Conservation (phyloP, 2,888 invertebrate genomes). For the Harpalus rufipes region DNA sequence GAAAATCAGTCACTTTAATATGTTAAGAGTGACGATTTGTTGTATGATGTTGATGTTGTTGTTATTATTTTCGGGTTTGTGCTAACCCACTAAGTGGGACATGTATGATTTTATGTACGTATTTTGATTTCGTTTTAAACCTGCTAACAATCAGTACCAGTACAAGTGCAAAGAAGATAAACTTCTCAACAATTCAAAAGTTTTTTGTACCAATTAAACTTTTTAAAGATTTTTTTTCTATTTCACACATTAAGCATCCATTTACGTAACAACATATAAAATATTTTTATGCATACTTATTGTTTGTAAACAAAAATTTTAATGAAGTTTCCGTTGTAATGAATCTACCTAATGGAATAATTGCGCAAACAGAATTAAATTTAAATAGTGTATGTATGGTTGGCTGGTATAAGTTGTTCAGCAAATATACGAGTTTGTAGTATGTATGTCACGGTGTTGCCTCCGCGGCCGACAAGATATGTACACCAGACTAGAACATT, state of each 20-base stretch:
- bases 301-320: slow-evolving; percentile 39
- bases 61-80: too few species aligned
- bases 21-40: too few species aligned
- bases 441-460: slow-evolving; percentile 30
- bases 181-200: too few species aligned
- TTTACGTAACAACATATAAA: slow-evolving; percentile 14
- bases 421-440: not conserved
- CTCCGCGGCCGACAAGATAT: slow-evolving; percentile 2
- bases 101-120: too few species aligned
- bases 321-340: slow-evolving; percentile 29
- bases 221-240: not conserved
- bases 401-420: slow-evolving; percentile 2
- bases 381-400: not conserved
- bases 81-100: too few species aligned
- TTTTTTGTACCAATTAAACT: not conserved
- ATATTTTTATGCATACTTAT: slow-evolving; percentile 21
- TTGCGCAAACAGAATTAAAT: slow-evolving; percentile 15
- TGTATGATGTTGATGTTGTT: too few species aligned
- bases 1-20: too few species aligned
- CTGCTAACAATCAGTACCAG: too few species aligned
- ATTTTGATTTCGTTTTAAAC: not conserved
- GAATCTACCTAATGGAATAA: slow-evolving; percentile 12
- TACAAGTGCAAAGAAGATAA: too few species aligned
- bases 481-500: slow-evolving; percentile 27
- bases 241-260: slow-evolving; percentile 27